These are phyloP conservation scores for Loriculus beryllinus DNA, from an alignment of 2,797 vertebrate species.

Conservation along the genomic window DNA sequence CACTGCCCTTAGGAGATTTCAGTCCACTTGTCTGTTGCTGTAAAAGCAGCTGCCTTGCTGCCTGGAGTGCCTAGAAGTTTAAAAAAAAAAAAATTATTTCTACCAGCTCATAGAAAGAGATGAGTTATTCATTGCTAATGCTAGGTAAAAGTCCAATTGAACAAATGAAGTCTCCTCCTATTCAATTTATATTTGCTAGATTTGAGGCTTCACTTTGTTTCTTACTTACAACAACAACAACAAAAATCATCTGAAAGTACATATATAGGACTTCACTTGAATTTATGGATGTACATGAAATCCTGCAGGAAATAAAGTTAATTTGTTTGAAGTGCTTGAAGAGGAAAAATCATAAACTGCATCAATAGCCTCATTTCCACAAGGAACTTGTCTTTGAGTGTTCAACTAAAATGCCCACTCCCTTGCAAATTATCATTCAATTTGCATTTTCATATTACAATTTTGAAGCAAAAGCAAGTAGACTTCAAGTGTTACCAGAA, in stretches of 20 bases:
- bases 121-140: background rate
- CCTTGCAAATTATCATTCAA: slow-evolving; percentile 91
- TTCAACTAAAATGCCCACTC: slow-evolving; percentile 97
- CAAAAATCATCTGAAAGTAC: slow-evolving; percentile 22
- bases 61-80: slow-evolving; percentile 90
- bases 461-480: slow-evolving; percentile 94
- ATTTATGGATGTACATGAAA: slow-evolving; percentile 69
- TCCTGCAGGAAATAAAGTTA: slow-evolving; percentile 86
- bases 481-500: slow-evolving; percentile 97
- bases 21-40: slow-evolving; percentile 98
- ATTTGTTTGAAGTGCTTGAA: slow-evolving; percentile 87
- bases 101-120: slow-evolving; percentile 55
- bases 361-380: slow-evolving; percentile 87
- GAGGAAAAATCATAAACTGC: slow-evolving; percentile 80
- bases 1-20: slow-evolving; percentile 98
- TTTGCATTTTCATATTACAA: slow-evolving; percentile 99
- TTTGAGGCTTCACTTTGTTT: background rate
- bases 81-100: slow-evolving; percentile 51
- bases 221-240: background rate
- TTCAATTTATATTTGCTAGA: background rate
- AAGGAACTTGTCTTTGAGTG: slow-evolving; percentile 91
- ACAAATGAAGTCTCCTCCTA: background rate
- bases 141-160: slow-evolving; percentile 19
- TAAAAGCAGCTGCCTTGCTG: slow-evolving; percentile 97
- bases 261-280: slow-evolving; percentile 59